Conservation (phyloP, 2,113 vertebrate species). For the Rhea pennata region DNA sequence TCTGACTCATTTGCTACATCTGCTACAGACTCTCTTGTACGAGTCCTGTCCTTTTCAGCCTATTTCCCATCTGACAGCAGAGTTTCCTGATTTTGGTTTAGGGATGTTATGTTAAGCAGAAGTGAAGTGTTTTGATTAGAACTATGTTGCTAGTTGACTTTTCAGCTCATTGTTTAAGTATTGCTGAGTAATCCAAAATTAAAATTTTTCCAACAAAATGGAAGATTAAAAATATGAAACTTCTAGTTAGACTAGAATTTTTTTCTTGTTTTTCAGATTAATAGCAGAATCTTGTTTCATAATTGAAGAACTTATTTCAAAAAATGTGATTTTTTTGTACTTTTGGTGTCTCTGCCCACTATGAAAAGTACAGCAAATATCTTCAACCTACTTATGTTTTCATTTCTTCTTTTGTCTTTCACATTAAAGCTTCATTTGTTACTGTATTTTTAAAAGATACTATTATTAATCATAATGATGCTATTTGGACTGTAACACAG, state of each 20-base stretch:
- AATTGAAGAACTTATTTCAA: neutral
- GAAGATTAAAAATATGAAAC: neutral
- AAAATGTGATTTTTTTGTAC: neutral
- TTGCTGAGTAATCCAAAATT: neutral
- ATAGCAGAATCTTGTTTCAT: neutral
- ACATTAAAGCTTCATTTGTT: neutral
- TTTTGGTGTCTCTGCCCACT: neutral
- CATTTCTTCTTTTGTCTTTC: neutral
- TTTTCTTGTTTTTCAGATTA: neutral
- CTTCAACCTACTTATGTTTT: neutral
- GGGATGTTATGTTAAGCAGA: neutral
- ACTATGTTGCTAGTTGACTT: neutral
- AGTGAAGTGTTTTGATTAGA: neutral
- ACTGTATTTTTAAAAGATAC: neutral
- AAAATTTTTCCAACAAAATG: neutral
- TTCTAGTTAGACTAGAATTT: neutral
- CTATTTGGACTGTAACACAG: neutral
- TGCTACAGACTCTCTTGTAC: neutral
- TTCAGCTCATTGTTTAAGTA: neutral
- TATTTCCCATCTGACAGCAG: neutral
- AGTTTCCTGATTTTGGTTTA: neutral
- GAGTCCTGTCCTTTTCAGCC: neutral
- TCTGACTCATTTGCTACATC: neutral
- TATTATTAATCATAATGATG: neutral
- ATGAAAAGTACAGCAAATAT: neutral